Conservation (phyloP, 2,888 invertebrate genomes). For the Argynnis bischoffii region DNA sequence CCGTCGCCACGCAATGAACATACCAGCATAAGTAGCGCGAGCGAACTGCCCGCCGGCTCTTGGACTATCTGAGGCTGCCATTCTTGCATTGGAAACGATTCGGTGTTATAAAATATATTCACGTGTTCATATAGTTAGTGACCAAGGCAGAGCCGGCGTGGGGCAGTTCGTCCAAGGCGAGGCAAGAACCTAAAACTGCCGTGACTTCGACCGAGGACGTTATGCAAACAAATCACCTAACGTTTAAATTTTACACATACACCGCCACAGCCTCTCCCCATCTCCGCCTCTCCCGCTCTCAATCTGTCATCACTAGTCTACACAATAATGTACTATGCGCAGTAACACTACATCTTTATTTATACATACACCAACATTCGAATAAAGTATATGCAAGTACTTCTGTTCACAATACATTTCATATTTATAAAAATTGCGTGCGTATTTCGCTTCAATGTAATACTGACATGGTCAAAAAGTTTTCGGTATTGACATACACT, state of each 20-base stretch:
- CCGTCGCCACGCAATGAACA: constrained; percentile 65
- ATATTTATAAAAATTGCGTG: neutral
- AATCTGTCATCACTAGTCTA: constrained; percentile 16
- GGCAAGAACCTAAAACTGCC: constrained; percentile 42
- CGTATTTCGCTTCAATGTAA: too few species aligned
- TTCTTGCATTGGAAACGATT: neutral
- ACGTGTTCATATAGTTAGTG: too few species aligned
- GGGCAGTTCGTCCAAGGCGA: neutral
- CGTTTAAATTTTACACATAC: constrained; percentile 18
- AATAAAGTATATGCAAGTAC: constrained; percentile 2
- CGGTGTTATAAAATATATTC: too few species aligned
- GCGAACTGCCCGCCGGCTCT: constrained; percentile 12
- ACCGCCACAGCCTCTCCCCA: constrained; percentile 14
- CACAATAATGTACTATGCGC: constrained; percentile 22
- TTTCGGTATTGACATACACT: too few species aligned
- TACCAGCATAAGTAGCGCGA: constrained; percentile 69
- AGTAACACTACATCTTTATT: constrained; percentile 14
- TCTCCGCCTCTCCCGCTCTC: neutral
- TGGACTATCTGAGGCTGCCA: neutral
- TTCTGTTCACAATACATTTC: neutral
- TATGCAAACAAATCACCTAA: constrained; percentile 22
- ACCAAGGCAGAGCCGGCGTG: neutral
- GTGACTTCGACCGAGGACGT: constrained; percentile 30
- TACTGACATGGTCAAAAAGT: too few species aligned
- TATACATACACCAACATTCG: constrained; percentile 15